Conservation (phyloP, 2,888 invertebrate genomes). For the Meiosimyza platycephala region DNA sequence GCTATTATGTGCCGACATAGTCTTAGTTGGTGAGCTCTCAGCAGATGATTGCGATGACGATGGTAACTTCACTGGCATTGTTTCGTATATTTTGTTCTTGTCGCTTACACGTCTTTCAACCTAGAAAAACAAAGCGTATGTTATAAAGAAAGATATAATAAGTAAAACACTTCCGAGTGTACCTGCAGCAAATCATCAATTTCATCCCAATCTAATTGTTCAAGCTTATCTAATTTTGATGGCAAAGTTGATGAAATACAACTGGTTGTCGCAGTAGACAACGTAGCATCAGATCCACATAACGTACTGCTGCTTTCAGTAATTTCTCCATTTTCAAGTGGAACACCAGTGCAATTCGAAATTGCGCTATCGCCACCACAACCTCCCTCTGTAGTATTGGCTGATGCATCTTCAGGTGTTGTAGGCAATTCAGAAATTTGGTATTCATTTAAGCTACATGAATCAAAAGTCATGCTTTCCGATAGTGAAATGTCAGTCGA, state of each 20-base stretch:
- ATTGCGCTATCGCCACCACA: slow-evolving; percentile 42
- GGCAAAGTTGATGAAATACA: slow-evolving; percentile 71
- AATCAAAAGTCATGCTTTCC: slow-evolving; percentile 67
- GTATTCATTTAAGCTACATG: slow-evolving; percentile 65
- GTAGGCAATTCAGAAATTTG: slow-evolving; percentile 62
- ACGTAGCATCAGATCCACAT: slow-evolving; percentile 49
- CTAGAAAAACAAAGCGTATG: slow-evolving; percentile 37
- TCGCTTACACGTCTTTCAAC: slow-evolving; percentile 75
- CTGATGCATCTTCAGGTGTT: slow-evolving; percentile 62
- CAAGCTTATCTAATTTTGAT: slow-evolving; percentile 73
- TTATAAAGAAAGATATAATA: background rate
- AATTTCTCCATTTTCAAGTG: slow-evolving; percentile 49
- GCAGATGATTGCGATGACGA: slow-evolving; percentile 70
- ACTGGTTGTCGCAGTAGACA: slow-evolving; percentile 55
- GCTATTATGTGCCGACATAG: slow-evolving; percentile 53
- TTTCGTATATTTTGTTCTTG: slow-evolving; percentile 76
- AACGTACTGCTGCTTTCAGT: slow-evolving; percentile 57
- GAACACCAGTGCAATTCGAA: slow-evolving; percentile 44
- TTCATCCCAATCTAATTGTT: slow-evolving; percentile 77
- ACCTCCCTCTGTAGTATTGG: slow-evolving; percentile 51
- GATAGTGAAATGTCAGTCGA: slow-evolving; percentile 66
- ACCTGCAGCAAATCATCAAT: slow-evolving; percentile 75
- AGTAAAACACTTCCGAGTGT: slow-evolving; percentile 27
- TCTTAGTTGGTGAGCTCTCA: slow-evolving; percentile 63
- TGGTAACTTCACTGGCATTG: slow-evolving; percentile 73